Percentiles rank a stretch among this genome's conserved stretches.
phyloP scores from a whole-genome alignment of 1,140 invertebrate species.

The Drosophila triauraria region DNA sequence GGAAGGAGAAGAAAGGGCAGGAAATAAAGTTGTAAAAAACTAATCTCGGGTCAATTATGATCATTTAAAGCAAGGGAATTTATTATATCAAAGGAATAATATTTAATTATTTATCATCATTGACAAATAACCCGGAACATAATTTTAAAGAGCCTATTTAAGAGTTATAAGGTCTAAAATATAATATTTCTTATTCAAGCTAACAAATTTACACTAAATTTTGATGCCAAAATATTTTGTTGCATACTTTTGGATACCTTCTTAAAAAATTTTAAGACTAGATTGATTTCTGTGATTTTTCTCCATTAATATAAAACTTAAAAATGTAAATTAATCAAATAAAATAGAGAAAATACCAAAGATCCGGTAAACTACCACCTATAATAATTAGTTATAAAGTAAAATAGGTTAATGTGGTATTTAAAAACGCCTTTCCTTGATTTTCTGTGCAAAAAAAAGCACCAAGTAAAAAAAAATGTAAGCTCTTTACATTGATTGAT shows the following conservation, averaged over 20 bases:
- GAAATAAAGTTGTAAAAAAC: too few species aligned
- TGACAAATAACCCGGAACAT: too few species aligned
- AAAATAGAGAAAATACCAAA: too few species aligned
- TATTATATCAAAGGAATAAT: too few species aligned
- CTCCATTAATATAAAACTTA: too few species aligned
- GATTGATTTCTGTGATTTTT: too few species aligned
- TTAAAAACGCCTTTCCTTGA: background rate
- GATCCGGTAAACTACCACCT: too few species aligned
- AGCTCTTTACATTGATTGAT: constrained; percentile 15
- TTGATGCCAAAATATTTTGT: background rate
- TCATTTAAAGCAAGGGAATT: too few species aligned
- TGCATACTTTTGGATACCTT: background rate
- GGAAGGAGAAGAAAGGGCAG: background rate
- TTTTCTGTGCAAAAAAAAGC: background rate
- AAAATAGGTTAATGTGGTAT: background rate
- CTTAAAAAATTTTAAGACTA: background rate
- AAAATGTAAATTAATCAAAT: background rate
- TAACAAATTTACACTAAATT: fast-evolving
- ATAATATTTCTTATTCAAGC: background rate
- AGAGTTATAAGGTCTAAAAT: too few species aligned
- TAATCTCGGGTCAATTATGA: too few species aligned
- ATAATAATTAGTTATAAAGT: background rate
- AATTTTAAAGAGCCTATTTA: too few species aligned
- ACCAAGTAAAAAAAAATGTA: background rate
- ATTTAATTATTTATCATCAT: too few species aligned